Evolutionary conservation across 2,797 vertebrate species (phyloP).

Genomic region (Adrianichthys oophorus): DNA sequence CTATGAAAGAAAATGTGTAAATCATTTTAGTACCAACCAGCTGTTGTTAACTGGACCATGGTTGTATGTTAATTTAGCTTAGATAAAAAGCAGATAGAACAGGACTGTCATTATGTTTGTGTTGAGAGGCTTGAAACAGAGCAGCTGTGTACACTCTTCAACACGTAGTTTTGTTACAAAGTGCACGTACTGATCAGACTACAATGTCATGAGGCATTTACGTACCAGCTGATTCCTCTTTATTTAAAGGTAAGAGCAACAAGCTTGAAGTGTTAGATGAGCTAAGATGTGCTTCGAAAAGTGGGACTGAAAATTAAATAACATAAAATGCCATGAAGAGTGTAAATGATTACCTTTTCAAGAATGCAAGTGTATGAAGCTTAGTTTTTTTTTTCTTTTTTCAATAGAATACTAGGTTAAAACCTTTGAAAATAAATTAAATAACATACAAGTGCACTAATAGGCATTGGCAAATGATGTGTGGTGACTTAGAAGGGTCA

Average conservation of each 20-base stretch:
- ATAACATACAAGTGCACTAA: background rate
- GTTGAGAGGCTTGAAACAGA: slow-evolving; percentile 44
- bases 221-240: slow-evolving; percentile 8
- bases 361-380: background rate
- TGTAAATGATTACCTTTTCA: background rate
- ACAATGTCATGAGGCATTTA: slow-evolving; percentile 19
- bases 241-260: slow-evolving; percentile 9
- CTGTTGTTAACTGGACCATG: slow-evolving; percentile 38
- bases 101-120: slow-evolving; percentile 68
- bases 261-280: background rate
- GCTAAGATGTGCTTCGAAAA: background rate
- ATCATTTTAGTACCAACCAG: background rate
- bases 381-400: background rate
- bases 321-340: background rate
- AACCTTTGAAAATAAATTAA: slow-evolving; percentile 15
- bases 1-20: background rate
- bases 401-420: slow-evolving; percentile 1
- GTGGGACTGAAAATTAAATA: background rate
- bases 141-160: slow-evolving; percentile 78
- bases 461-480: background rate
- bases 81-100: slow-evolving; percentile 56
- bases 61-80: slow-evolving; percentile 45
- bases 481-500: slow-evolving; percentile 12
- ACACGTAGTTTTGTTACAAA: slow-evolving; percentile 44
- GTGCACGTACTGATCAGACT: slow-evolving; percentile 42